These are phyloP conservation scores for Thamnophis elegans DNA, from an alignment of 2,797 vertebrate species.

Conservation along the genomic window DNA sequence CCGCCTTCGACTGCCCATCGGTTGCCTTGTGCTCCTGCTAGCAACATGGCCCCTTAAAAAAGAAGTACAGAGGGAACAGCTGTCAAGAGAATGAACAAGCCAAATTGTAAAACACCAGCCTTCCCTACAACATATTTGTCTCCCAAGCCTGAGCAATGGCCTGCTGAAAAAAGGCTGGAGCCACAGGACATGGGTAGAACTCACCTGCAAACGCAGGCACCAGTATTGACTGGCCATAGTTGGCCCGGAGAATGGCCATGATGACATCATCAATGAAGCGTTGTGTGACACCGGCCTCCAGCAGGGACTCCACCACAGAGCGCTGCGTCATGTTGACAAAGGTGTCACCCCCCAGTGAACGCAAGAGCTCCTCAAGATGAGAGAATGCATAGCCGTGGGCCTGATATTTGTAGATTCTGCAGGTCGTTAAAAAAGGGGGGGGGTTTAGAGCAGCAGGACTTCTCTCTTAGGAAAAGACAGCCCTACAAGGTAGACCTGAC, in stretches of 20 bases:
- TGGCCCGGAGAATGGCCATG: conserved; percentile 89
- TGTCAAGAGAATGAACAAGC: neutral
- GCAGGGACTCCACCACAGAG: conserved; percentile 88
- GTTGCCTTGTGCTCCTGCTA: conserved; percentile 90
- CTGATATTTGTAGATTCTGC: conserved; percentile 98
- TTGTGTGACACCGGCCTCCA: conserved; percentile 92
- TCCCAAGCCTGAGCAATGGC: neutral
- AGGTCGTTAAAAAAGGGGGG: neutral
- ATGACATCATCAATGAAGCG: conserved; percentile 95
- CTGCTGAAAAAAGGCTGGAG: neutral
- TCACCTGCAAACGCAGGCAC: conserved; percentile 96
- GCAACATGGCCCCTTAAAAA: conserved; percentile 87
- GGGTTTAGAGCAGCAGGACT: neutral
- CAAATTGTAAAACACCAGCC: neutral
- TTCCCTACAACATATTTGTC: neutral
- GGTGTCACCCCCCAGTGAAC: conserved; percentile 86
- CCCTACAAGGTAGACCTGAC: neutral
- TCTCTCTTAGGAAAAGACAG: neutral
- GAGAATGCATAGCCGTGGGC: conserved; percentile 94
- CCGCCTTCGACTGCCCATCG: conserved; percentile 97
- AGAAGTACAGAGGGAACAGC: neutral
- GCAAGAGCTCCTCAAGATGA: conserved; percentile 89
- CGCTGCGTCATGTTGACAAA: conserved; percentile 95
- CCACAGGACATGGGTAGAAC: neutral
- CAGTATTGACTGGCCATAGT: conserved; percentile 90